Base-by-base conservation (phyloP, 2,113 vertebrate species). In the Nothocercus julius region DNA sequence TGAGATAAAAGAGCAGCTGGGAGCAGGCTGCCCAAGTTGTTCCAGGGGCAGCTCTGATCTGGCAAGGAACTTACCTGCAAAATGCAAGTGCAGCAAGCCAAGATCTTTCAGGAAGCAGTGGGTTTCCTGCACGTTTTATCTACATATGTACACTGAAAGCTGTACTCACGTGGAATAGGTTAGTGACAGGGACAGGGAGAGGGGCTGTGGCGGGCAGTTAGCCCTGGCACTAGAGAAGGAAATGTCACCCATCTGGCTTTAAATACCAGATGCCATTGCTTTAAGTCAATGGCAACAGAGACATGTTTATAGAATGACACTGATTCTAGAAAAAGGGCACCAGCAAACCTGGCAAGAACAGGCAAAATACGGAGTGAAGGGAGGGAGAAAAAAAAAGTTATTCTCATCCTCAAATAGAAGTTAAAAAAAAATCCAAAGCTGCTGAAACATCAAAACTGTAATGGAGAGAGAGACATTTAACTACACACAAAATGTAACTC, bases 1-100 rank as follows among this genome's bases (percentile, higher is more conserved):
- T 56, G 51, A 92, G 79, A 76, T 53, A 87, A 86, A 84, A 86
- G n/a, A 90, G 32, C 73, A 95, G 77, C 66, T 76, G 69, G 16
- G 17, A 95, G 84, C 34, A 86, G 47, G 47, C 62, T 72, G 42
- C 47, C 47, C 44, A 62, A 84, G 24, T 25, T 61, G 28, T 42
- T 93, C n/a, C 38, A 21, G 63, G 42, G 25, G 69, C 28, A 84
- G 24, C 32, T 30, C 9, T 1, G 69, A 67, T 49, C 17, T 61
- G 56, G 56, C 69, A 79, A 63, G 90, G 66, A 90, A 84, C 73
- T 82, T 54, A 92, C 58, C 80, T 78, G 69, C 38, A 53, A 92
- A 75, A 13, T 27, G 9, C 34, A 78, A 84, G 28, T 24, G 24
- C 11, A 36, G 32, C 25, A 34, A 64, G 66, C 19, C 42, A 90